Base-by-base conservation (phyloP, 1,140 invertebrate species). In the Apis cerana region DNA sequence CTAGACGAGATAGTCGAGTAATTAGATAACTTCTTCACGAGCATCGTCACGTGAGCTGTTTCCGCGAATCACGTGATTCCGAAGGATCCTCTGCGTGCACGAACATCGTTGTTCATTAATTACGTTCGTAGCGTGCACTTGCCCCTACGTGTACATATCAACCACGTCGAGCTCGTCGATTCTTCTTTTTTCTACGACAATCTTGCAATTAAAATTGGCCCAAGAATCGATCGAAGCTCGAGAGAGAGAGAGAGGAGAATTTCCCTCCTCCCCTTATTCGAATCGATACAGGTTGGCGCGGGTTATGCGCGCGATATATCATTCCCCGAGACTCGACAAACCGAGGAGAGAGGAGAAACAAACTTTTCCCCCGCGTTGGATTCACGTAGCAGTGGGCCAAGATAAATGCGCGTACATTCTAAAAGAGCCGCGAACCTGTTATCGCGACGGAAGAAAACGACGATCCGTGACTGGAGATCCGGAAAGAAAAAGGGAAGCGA, bases 81-180 rank as follows among this genome's bases (percentile, higher is more conserved):
- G 64, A n/a, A 33, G 19, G 11, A 17, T 9, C 33, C 4, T 43
- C 21, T 50, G 27, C 64, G 72, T 59, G 74, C 56, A 69, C 72
- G 80, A 52, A 21, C 56, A 59, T 0, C 52, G 64, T 48, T 62
- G 80, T 82, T 82, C 80, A 76, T 82, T 82, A 82, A 82, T 82
- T 82, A 82, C 69, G 64, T 69, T 82, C 56, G 64, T 75, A 33
- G 54, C 80, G 64, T 69, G 80, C 69, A 76, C 74, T 64, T 69
- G 64, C 69, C 80, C 48, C 23, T 76, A 10, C 8, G 50, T n/a
- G 43, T 43, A 52, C 11, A 15, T 67, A 27, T 27, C 27, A 27
- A 27, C 2, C 33, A 27, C 27, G 2, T 27, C 27, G 2, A 27
- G 33, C 33, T 33, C 33, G 80, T 69, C 74, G 54, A 64, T 59